Evolutionary conservation across 2,888 invertebrate genomes (phyloP).

Genomic region (Ormyrus rosae): DNA sequence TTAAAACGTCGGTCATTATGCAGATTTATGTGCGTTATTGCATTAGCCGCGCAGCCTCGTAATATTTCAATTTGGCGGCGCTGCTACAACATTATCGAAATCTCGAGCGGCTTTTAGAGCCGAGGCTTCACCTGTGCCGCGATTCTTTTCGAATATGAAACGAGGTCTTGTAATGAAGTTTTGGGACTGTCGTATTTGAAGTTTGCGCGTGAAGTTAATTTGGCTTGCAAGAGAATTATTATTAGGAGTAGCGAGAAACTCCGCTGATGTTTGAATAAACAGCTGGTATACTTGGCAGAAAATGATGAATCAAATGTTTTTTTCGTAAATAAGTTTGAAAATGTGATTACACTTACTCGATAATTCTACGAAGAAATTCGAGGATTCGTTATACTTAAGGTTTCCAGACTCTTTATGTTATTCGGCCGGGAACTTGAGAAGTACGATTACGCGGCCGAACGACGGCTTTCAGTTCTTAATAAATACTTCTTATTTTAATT

Average conservation of each 20-base stretch:
- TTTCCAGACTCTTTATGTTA: not conserved
- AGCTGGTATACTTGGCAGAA: no score
- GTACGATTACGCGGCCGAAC: not conserved
- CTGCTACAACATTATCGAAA: conserved; percentile 28
- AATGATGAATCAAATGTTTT: no score
- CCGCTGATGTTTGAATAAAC: no score
- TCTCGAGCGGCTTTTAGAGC: conserved; percentile 9
- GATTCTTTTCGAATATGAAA: not conserved
- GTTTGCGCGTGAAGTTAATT: no score
- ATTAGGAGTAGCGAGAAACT: no score
- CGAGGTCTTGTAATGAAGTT: not conserved
- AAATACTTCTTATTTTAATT: conserved; percentile 14
- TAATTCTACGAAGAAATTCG: conserved; percentile 3
- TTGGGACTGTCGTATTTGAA: no score
- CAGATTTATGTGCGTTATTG: conserved; percentile 57
- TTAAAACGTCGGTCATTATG: conserved; percentile 55
- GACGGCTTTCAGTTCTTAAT: conserved; percentile 4
- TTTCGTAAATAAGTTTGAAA: no score
- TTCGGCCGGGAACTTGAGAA: conserved; percentile 4
- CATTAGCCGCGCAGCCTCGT: conserved; percentile 44
- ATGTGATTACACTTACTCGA: not conserved
- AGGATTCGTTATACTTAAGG: not conserved
- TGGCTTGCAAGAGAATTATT: no score
- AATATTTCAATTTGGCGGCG: conserved; percentile 51
- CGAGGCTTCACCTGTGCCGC: conserved; percentile 6